Evolutionary conservation across 30 jellyfish, hydroid and myxozoan genomes (phyloP).

Genomic region (Cassiopea andromeda): DNA sequence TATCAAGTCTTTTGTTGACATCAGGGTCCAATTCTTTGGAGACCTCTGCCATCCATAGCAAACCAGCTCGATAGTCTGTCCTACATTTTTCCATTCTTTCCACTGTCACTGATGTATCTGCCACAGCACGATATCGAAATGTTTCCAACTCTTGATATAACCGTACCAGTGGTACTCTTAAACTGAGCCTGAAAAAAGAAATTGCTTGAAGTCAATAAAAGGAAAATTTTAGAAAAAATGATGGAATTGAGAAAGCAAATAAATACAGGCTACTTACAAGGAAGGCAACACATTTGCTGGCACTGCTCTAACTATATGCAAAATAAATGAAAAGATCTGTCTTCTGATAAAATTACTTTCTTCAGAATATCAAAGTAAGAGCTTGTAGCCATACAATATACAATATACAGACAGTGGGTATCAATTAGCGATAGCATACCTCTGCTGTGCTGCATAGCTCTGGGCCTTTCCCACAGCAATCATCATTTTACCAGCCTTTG

Average conservation of each 20-base stretch:
- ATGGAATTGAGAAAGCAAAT: too few species aligned
- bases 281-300: too few species aligned
- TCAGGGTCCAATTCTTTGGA: slow-evolving; percentile 98
- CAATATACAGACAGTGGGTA: neutral
- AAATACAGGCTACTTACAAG: too few species aligned
- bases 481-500: slow-evolving; percentile 99
- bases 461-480: slow-evolving; percentile 99
- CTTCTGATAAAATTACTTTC: too few species aligned
- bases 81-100: slow-evolving; percentile 90
- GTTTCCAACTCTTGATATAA: slow-evolving; percentile 92
- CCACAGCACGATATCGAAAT: slow-evolving; percentile 92
- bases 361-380: too few species aligned
- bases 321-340: too few species aligned
- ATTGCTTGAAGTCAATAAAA: neutral
- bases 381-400: too few species aligned
- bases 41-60: slow-evolving; percentile 99
- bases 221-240: neutral
- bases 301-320: too few species aligned
- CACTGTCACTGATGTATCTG: slow-evolving; percentile 91
- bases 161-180: slow-evolving; percentile 87
- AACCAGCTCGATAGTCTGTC: slow-evolving; percentile 92
- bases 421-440: slow-evolving; percentile 36
- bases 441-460: slow-evolving; percentile 97
- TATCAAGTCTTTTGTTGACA: slow-evolving; percentile 88
- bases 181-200: slow-evolving; percentile 64